Percentiles rank a stretch among this genome's conserved stretches.
phyloP scores from a whole-genome alignment of 2,113 vertebrate species.

The Corapipo altera region DNA sequence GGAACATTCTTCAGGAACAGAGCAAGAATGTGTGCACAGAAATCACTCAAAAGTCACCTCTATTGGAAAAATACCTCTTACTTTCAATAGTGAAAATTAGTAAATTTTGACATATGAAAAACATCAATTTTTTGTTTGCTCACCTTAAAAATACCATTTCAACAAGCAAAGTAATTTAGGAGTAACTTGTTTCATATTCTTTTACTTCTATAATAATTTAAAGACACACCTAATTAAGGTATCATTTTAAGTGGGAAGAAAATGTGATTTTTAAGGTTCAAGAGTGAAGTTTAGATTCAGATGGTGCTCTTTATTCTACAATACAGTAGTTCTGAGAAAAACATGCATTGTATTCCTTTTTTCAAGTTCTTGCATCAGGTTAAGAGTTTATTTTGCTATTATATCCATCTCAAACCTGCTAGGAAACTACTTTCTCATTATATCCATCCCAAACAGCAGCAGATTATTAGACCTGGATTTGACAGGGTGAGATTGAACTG shows the following conservation, averaged over 20 bases:
- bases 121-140: conserved; percentile 4
- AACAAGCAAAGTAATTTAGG: neutral
- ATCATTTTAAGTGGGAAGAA: neutral
- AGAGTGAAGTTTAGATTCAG: neutral
- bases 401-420: neutral
- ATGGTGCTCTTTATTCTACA: neutral
- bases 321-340: neutral
- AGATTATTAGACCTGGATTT: neutral
- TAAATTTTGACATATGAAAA: conserved; percentile 11
- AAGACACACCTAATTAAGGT: neutral
- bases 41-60: neutral
- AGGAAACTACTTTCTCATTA: neutral
- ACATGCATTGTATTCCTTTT: neutral
- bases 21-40: neutral
- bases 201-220: neutral
- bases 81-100: conserved; percentile 26
- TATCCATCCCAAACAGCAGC: neutral
- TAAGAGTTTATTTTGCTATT: conserved; percentile 31
- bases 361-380: neutral
- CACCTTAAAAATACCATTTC: neutral
- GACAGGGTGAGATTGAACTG: neutral
- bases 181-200: neutral
- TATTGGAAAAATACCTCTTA: neutral
- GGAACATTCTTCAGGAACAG: conserved; percentile 26
- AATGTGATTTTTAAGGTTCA: neutral